Evolutionary conservation across 2,888 invertebrate genomes (phyloP).

Genomic region (Lepetodrilus schrolli): DNA sequence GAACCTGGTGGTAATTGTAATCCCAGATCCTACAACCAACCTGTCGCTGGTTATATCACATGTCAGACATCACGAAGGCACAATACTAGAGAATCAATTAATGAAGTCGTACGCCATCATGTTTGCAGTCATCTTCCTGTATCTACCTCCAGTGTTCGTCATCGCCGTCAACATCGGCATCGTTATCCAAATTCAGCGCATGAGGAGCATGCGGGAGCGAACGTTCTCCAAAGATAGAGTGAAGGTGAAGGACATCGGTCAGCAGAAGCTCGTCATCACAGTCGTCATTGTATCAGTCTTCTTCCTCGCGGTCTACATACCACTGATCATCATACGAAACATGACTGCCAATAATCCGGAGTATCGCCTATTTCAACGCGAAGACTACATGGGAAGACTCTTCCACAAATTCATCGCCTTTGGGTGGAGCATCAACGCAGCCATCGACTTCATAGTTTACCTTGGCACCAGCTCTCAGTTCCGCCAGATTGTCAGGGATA

Average conservation of each 20-base stretch:
- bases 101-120: background rate
- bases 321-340: background rate
- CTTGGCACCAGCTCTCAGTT: background rate
- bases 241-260: background rate
- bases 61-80: too few relatives aligned
- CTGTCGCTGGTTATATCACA: too few relatives aligned
- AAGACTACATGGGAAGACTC: background rate
- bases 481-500: too few relatives aligned
- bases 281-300: background rate
- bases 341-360: background rate
- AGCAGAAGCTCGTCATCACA: background rate
- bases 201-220: background rate
- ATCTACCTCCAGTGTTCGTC: background rate
- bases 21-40: too few relatives aligned
- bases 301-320: slow-evolving; percentile 5
- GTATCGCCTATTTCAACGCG: background rate
- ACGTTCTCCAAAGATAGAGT: background rate
- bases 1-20: too few relatives aligned
- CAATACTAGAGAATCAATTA: background rate
- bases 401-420: background rate
- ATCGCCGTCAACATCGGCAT: background rate
- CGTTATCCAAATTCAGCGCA: background rate
- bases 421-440: background rate
- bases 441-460: slow-evolving; percentile 17
- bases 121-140: background rate